Conservation (phyloP, 2,888 invertebrate species). For the Tetranychus piercei region DNA sequence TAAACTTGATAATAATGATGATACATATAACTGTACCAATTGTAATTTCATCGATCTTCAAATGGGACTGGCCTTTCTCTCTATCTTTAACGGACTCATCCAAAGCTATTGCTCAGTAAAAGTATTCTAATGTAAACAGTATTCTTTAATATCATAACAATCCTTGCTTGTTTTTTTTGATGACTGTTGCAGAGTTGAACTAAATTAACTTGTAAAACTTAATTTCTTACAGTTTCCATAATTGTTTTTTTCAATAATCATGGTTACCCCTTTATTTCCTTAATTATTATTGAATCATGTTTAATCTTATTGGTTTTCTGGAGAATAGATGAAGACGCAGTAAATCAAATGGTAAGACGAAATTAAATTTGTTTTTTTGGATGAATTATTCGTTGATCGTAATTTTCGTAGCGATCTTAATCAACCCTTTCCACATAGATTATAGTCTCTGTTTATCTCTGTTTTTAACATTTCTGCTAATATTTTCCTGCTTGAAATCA, state of each 20-base stretch:
- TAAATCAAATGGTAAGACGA: constrained; percentile 8
- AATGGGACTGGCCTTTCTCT: not conserved
- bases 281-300: constrained; percentile 20
- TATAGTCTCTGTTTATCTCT: too few relatives aligned
- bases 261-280: constrained; percentile 22
- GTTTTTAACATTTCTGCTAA: too few relatives aligned
- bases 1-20: not conserved
- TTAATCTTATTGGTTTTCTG: constrained; percentile 20
- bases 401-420: not conserved
- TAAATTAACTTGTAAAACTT: too few relatives aligned
- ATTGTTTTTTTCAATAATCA: not conserved
- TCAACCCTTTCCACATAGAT: too few relatives aligned
- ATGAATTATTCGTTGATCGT: not conserved
- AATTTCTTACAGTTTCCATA: too few relatives aligned
- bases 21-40: not conserved
- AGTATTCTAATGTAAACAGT: too few relatives aligned
- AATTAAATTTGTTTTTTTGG: not conserved
- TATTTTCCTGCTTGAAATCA: too few relatives aligned
- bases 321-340: constrained; percentile 22
- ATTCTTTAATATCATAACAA: too few relatives aligned
- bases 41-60: not conserved
- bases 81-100: too few relatives aligned
- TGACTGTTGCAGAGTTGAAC: too few relatives aligned
- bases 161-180: too few relatives aligned
- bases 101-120: too few relatives aligned